Conservation (phyloP, 2,113 vertebrate species). For the Heptranchias perlo region DNA sequence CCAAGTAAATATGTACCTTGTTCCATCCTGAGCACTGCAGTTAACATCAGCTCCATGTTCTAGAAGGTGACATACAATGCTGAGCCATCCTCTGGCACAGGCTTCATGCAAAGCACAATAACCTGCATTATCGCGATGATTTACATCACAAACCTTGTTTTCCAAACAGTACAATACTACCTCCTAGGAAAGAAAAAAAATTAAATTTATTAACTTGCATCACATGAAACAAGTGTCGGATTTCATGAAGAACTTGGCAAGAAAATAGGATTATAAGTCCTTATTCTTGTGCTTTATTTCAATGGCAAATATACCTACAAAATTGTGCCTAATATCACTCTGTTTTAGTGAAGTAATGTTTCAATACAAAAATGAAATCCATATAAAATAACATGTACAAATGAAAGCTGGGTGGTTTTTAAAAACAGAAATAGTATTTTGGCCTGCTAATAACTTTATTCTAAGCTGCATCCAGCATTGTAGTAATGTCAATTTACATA, state of each 20-base stretch:
- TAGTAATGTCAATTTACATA: background rate
- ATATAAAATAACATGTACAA: background rate
- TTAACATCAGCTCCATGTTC: constrained; percentile 86
- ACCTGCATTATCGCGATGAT: constrained; percentile 87
- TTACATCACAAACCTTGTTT: constrained; percentile 82
- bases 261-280: background rate
- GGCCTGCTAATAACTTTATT: background rate
- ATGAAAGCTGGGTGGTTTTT: background rate
- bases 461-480: background rate
- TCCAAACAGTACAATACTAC: constrained; percentile 89
- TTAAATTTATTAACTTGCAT: background rate
- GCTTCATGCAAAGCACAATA: constrained; percentile 90
- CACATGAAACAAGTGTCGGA: background rate
- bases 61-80: constrained; percentile 81
- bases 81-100: constrained; percentile 83
- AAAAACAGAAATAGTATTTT: background rate
- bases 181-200: constrained; percentile 61
- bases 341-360: background rate
- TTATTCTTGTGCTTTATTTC: background rate
- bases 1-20: constrained; percentile 61
- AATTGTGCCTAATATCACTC: background rate
- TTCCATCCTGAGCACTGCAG: constrained; percentile 93
- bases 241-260: background rate
- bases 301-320: background rate
- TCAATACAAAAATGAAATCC: background rate